Conservation (phyloP, 2,797 vertebrate genomes). For the Enteromius paludinosus region DNA sequence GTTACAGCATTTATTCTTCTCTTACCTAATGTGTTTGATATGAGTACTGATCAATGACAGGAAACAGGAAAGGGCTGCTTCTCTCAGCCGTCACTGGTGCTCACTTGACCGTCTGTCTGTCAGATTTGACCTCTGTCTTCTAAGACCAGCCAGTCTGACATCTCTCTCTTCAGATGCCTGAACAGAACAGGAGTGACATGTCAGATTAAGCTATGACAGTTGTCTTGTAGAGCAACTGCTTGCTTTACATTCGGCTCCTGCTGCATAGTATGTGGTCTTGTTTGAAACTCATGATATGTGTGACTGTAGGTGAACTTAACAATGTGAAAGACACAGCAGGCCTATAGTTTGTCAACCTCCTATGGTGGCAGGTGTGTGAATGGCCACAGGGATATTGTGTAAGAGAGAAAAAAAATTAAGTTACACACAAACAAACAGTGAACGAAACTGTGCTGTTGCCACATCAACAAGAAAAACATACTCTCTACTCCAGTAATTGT, state of each 20-base stretch:
- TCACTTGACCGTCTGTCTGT: slow-evolving; percentile 37
- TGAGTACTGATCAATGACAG: background rate
- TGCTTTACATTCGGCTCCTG: slow-evolving; percentile 15
- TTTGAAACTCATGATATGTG: background rate
- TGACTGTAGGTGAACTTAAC: slow-evolving; percentile 20
- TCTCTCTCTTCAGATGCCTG: slow-evolving; percentile 19
- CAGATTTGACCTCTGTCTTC: slow-evolving; percentile 34
- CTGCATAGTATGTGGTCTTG: slow-evolving; percentile 18
- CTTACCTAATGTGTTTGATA: background rate
- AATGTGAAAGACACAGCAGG: slow-evolving; percentile 46
- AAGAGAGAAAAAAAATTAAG: background rate
- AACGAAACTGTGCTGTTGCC: background rate
- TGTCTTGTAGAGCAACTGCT: slow-evolving; percentile 5
- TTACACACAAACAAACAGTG: background rate
- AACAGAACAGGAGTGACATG: slow-evolving; percentile 32
- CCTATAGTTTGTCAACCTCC: slow-evolving; percentile 30
- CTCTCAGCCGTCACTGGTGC: background rate
- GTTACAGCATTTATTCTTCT: slow-evolving; percentile 1
- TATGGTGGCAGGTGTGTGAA: slow-evolving; percentile 25
- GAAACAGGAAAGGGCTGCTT: background rate
- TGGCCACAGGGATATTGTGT: background rate
- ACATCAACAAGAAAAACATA: background rate
- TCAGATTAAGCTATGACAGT: slow-evolving; percentile 45
- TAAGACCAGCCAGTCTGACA: slow-evolving; percentile 29
- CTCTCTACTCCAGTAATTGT: background rate